Base-by-base conservation (phyloP, 2,888 invertebrate species). In the Drosophila borborema region DNA sequence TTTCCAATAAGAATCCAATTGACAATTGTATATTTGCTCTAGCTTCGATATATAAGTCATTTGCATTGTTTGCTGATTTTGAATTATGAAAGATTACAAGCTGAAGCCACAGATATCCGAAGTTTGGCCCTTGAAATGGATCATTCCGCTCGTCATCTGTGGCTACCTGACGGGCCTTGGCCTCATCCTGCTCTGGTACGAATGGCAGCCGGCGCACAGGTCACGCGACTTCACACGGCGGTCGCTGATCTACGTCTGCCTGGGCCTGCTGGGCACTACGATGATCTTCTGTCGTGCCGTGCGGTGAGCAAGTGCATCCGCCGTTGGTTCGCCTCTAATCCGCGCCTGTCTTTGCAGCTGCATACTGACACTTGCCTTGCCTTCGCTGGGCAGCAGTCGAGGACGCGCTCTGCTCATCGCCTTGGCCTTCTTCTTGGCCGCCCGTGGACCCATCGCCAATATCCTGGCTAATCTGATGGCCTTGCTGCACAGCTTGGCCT, bases 351-450 rank as follows among this genome's bases (percentile, higher is more conserved):
- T 18, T 12, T 28, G 0, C 51, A 92, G 96, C 91, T 97, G 97
- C 82, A 91, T 96, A 31, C 94, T 96, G 6, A 94, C 96, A 63
- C 94, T 97, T 9, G 93, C 96, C 1, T 92, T 97, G 62, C 97
- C 97, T 0, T 96, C 96, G 83, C 94, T 97, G 85, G 96, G 96
- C 92, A 96, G 96, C 2, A 95, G 96, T 34, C 95, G 96, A 18
- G 97, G 97, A 12, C 94, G 97, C n/a, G 96, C 96, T 74, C 95
- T 96, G 0, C 89, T 97, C 14, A 94, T 97, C 38, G 96, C 96
- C 2, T 96, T 96, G 79, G 96, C 96, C 0, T 94, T 97, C 69
- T 94, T 97, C 5, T 91, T 97, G 38, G 95, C 96, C 0, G 92
- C 97, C 9, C 95, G 96, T 0, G 97, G 97, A 1, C 97, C 97